phyloP scores from a whole-genome alignment of 1,140 invertebrate species.

The Cydia splendana region DNA sequence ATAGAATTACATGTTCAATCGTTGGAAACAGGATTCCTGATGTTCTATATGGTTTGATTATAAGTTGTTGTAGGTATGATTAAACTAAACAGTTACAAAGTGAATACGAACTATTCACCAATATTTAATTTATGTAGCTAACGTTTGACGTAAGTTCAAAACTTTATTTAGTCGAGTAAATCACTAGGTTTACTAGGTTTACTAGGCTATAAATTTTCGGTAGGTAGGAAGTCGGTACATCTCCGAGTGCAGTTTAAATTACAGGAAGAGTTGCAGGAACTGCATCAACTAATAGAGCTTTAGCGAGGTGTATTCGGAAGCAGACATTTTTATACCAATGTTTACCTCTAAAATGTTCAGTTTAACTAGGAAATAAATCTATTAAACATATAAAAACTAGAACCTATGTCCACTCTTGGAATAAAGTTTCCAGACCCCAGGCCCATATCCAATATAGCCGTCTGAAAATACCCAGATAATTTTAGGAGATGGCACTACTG shows the following conservation, averaged over 20 bases:
- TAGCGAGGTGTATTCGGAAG: background rate
- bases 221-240: conserved; percentile 21
- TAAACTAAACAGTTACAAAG: too few species aligned
- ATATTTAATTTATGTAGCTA: background rate
- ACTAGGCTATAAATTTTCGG: conserved; percentile 23
- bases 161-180: conserved; percentile 19
- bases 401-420: too few species aligned
- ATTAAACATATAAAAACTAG: too few species aligned
- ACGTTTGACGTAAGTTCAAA: conserved; percentile 28
- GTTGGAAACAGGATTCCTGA: too few species aligned
- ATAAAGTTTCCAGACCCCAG: too few species aligned
- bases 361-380: background rate
- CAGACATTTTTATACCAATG: background rate
- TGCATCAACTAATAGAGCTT: conserved; percentile 8
- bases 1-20: too few species aligned
- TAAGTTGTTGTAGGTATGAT: background rate
- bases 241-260: conserved; percentile 10
- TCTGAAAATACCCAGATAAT: too few species aligned
- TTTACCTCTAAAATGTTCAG: background rate
- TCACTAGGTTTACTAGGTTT: conserved; percentile 11
- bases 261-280: conserved; percentile 1
- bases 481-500: too few species aligned
- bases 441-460: too few species aligned
- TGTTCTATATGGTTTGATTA: background rate
- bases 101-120: background rate